Evolutionary conservation across 2,888 invertebrate genomes (phyloP).

Genomic region (Plebejus argus): DNA sequence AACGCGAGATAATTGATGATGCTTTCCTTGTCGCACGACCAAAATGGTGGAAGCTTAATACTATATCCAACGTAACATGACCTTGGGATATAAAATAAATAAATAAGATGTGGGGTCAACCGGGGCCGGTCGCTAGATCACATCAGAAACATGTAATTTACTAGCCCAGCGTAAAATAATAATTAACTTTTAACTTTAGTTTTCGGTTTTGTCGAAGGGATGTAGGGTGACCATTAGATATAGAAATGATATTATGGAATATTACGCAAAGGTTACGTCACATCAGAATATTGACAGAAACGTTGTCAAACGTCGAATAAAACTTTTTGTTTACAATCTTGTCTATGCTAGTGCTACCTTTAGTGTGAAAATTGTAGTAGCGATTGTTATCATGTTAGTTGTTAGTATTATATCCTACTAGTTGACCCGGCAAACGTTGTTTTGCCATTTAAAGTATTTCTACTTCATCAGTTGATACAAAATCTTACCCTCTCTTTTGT

Average conservation of each 20-base stretch:
- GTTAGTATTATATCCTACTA: not conserved
- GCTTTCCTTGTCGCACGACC: constrained; percentile 50
- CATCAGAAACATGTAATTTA: constrained; percentile 64
- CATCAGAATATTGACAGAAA: too few species aligned
- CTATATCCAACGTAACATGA: constrained; percentile 53
- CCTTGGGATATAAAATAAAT: constrained; percentile 39
- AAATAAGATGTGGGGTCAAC: constrained; percentile 39
- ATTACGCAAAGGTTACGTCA: too few species aligned
- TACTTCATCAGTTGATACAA: too few species aligned
- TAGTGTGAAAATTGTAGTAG: too few species aligned
- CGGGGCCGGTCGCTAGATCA: constrained; percentile 46
- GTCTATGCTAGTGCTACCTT: too few species aligned
- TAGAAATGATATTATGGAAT: not conserved
- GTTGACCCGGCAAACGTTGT: too few species aligned
- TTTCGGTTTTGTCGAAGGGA: constrained; percentile 53
- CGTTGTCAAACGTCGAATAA: too few species aligned
- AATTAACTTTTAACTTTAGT: constrained; percentile 68
- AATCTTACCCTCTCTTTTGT: too few species aligned
- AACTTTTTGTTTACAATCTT: too few species aligned
- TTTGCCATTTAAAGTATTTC: too few species aligned
- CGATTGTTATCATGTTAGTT: too few species aligned
- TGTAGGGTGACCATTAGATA: constrained; percentile 49
- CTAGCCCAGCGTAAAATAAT: constrained; percentile 68
- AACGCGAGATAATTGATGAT: constrained; percentile 55
- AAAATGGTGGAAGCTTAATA: constrained; percentile 59